Evolutionary conservation across 2,888 invertebrate genomes (phyloP), one percentile per base, ranked within the genome.

Genomic region (Orchestes rusci): DNA sequence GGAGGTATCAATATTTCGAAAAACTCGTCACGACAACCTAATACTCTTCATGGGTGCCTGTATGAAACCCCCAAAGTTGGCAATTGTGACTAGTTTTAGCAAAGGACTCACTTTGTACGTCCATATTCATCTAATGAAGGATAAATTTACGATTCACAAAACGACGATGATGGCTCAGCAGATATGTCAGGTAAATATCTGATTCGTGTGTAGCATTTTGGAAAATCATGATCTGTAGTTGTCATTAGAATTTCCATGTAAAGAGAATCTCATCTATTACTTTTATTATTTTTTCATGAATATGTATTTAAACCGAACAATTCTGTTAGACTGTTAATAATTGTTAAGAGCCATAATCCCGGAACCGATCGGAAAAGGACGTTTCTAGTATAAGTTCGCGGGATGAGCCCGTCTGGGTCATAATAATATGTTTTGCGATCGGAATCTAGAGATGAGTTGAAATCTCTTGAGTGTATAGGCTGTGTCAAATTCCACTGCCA

Each of bases 1-100:
- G 55, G 97, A 96, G 77, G 89, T 87, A 56, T 90, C 92, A 37
- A 94, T 90, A 58, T 90, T 97, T 71, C 82, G 95, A 47, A 97
- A 97, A 72, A 96, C 97, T 4, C 80, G 99, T 0, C 99, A 99
- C 71, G 97, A 97, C 70, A 99, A 99, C 75, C 72, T 99, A 53
- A 94, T 97, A 39, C 77, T 99, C 39, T 99, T 99, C 72, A 95
- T 97, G 92, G 99, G 99, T 52, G 97, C 96, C 53, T 97, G 96
- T 68, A 94, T 96, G 91, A 95, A 96, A 70, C 93, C 93, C 50
- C 94, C 95, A 18, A 81, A 86, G 55, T 76, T 97, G 59, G 97
- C 95, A 30, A 96, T 99, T 63, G 94, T 99, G 28, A 99, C 96
- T 46, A 92, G 93, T 61, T 80, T 95, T 67, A 95, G 95, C 71